Evolutionary conservation across 1,140 invertebrate genomes (phyloP).

Genomic region (Thereuonema tuberculata): DNA sequence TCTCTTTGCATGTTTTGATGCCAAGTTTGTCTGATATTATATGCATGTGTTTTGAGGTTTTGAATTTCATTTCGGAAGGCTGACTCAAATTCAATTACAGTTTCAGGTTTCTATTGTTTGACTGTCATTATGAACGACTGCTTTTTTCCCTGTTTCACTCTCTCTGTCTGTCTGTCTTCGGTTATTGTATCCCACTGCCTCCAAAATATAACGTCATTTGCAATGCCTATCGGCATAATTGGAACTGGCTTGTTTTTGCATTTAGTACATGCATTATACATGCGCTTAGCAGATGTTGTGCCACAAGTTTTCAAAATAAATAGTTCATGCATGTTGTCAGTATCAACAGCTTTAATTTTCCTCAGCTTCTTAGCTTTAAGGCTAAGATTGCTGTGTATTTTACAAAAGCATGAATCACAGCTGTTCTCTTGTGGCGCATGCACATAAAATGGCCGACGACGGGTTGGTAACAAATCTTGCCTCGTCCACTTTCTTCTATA

Average conservation of each 20-base stretch:
- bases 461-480: neutral
- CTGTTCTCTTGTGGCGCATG: neutral
- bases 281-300: neutral
- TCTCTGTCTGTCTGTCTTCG: too few relatives aligned
- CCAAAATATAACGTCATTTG: neutral
- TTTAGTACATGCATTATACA: neutral
- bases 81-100: neutral
- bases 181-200: neutral
- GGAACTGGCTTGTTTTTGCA: neutral
- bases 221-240: neutral
- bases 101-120: neutral
- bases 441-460: neutral
- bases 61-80: neutral
- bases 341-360: conserved; percentile 4
- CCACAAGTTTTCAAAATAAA: conserved; percentile 14
- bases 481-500: conserved; percentile 31
- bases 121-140: neutral
- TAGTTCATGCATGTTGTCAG: neutral
- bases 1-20: neutral
- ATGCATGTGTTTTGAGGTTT: neutral
- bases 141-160: neutral
- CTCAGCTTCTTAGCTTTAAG: conserved; percentile 6
- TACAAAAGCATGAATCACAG: neutral
- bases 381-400: neutral
- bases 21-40: neutral